Conservation (phyloP, 92 coral and sea anemone genomes). For the Heteractis magnifica region DNA sequence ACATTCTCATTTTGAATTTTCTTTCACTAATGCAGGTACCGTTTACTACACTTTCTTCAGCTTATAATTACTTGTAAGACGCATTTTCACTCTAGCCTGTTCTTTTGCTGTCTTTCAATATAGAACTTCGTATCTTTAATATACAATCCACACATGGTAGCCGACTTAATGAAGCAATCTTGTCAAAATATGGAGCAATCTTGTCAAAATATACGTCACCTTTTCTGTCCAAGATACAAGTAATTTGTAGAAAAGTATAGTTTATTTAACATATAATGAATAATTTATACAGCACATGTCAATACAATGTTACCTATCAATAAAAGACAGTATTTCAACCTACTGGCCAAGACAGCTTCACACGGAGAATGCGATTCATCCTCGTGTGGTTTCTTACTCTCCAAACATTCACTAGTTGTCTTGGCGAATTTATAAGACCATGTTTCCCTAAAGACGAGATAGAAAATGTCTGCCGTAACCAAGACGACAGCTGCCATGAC, state of each 20-base stretch:
- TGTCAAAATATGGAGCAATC: not conserved
- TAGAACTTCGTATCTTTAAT: too few species aligned
- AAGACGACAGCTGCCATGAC: conserved; percentile 56
- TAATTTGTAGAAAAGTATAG: not conserved
- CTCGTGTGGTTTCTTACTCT: not conserved
- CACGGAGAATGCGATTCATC: not conserved
- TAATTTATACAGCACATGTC: conserved; percentile 1
- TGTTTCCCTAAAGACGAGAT: conserved; percentile 59
- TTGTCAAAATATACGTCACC: not conserved
- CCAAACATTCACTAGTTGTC: not conserved
- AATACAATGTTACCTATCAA: not conserved
- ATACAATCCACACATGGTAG: too few species aligned
- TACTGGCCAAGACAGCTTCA: not conserved
- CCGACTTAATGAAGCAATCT: too few species aligned
- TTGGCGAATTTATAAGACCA: conserved; percentile 32
- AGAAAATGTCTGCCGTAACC: conserved; percentile 47
- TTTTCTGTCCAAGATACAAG: not conserved
- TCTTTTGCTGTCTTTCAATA: too few species aligned
- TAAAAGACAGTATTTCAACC: not conserved
- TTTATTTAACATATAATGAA: not conserved
- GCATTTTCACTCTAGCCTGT: too few species aligned
- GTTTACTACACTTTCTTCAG: too few species aligned
- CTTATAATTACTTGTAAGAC: too few species aligned
- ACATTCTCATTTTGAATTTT: too few species aligned
- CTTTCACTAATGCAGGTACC: too few species aligned